These are phyloP conservation scores for Himalopsyche tibetana DNA, from an alignment of 2,888 invertebrate genomes.

Conservation along the genomic window DNA sequence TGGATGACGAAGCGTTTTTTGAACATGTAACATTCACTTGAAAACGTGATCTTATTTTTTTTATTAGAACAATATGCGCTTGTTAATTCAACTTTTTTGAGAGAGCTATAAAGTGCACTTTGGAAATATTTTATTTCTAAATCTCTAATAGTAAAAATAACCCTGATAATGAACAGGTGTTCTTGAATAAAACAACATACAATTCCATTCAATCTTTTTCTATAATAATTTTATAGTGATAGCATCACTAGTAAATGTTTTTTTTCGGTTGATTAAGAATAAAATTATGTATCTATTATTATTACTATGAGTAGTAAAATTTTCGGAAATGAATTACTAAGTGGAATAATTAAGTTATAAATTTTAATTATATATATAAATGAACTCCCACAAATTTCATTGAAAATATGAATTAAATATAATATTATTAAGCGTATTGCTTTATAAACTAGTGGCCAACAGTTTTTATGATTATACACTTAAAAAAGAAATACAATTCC, in stretches of 20 bases:
- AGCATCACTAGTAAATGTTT: neutral
- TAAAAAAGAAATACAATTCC: no score
- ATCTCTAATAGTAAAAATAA: slow-evolving; percentile 7
- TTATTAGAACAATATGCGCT: slow-evolving; percentile 34
- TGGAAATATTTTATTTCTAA: neutral
- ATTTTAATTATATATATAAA: no score
- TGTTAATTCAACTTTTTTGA: neutral
- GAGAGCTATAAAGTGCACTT: slow-evolving; percentile 7
- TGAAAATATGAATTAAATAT: no score
- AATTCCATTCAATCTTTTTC: neutral
- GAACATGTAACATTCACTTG: slow-evolving; percentile 13
- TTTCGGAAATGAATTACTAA: no score
- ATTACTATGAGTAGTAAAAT: no score
- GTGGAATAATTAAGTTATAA: no score
- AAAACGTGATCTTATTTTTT: slow-evolving; percentile 27
- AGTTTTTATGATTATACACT: no score
- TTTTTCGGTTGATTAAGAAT: no score
- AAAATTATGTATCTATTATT: no score
- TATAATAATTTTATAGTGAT: neutral
- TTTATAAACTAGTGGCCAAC: no score
- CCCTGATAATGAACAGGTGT: slow-evolving; percentile 34
- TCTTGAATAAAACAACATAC: neutral
- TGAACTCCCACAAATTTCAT: no score
- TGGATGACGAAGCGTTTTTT: neutral
- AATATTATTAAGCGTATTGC: no score